Conservation (phyloP, 1,140 invertebrate species). For the Aphis gossypii region DNA sequence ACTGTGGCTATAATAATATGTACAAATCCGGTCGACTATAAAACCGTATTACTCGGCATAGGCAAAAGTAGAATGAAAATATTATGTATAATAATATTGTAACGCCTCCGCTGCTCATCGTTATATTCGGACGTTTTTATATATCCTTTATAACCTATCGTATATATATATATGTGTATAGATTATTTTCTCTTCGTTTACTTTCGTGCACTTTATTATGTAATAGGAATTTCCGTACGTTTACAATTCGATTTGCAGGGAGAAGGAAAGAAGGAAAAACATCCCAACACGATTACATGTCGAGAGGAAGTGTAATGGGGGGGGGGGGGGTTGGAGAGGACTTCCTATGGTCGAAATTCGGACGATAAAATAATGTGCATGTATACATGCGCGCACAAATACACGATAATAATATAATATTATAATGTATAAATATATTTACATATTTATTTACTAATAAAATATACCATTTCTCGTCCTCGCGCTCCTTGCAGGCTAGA, state of each 20-base stretch:
- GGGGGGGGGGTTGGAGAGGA: background rate
- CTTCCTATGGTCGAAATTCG: background rate
- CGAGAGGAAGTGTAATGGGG: background rate
- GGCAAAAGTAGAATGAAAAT: background rate
- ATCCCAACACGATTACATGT: background rate
- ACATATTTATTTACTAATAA: background rate
- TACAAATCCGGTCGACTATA: too few species aligned
- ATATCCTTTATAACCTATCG: background rate
- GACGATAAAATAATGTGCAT: background rate
- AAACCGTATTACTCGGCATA: too few species aligned
- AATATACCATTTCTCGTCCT: background rate
- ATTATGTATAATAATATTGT: too few species aligned
- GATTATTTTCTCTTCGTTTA: background rate
- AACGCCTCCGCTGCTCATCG: background rate
- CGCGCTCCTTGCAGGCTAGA: background rate
- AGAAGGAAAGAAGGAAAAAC: background rate
- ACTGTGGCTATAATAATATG: too few species aligned
- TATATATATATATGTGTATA: background rate
- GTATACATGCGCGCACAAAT: background rate
- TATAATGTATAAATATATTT: background rate
- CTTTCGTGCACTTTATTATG: background rate
- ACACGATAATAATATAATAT: background rate
- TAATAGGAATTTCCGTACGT: background rate
- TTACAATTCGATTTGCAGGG: background rate
- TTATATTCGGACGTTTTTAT: background rate